phyloP scores from a whole-genome alignment of 2,888 invertebrate species.

The Drosophila putrida region DNA sequence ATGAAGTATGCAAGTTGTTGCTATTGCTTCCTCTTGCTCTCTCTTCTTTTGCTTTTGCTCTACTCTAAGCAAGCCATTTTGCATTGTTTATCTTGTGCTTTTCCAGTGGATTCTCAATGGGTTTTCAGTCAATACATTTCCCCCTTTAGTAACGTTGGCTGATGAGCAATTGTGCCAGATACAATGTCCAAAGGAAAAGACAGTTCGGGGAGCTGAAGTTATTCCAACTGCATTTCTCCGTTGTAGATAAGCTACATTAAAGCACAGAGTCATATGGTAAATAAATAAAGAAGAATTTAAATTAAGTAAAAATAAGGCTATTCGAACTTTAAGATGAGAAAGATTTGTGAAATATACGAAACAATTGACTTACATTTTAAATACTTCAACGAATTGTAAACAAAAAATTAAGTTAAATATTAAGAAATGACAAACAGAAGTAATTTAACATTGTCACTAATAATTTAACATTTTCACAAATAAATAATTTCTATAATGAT shows the following conservation, averaged over 20 bases:
- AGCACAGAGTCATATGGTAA: neutral
- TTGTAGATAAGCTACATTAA: neutral
- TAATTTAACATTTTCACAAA: no score
- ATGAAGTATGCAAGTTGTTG: conserved; percentile 15
- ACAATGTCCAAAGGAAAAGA: conserved; percentile 17
- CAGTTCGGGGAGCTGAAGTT: neutral
- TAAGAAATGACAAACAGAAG: no score
- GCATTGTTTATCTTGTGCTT: conserved; percentile 56
- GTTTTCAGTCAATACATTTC: conserved; percentile 12
- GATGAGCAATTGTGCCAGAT: conserved; percentile 60
- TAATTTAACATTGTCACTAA: neutral
- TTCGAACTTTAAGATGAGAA: no score
- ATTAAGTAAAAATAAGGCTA: neutral
- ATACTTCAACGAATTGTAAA: no score
- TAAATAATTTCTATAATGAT: neutral
- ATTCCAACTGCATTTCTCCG: neutral
- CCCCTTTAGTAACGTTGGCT: conserved; percentile 8
- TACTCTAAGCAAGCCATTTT: conserved; percentile 29
- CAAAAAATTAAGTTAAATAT: no score
- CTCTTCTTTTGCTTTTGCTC: neutral
- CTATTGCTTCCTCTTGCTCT: neutral
- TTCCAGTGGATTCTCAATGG: conserved; percentile 41
- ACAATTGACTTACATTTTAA: no score
- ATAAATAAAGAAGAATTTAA: neutral
- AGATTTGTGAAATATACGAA: no score